These are phyloP conservation scores for Oophaga sylvatica DNA, from an alignment of 2,797 vertebrate genomes.

Conservation along the genomic window DNA sequence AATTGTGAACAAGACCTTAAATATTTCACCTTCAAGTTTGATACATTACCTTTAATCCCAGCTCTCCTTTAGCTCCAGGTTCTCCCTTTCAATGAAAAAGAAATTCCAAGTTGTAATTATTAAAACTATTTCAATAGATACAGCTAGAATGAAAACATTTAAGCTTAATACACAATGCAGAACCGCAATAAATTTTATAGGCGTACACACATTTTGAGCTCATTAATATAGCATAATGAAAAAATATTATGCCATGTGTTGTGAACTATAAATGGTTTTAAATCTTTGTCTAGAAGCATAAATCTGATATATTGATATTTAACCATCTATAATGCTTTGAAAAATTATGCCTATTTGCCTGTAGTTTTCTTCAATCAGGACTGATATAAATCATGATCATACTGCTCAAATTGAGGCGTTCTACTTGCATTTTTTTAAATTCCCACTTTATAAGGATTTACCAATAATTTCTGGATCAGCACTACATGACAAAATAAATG, in stretches of 20 bases:
- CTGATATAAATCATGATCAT: conserved; percentile 22
- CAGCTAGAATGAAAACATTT: background rate
- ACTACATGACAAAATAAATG: background rate
- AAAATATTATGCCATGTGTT: conserved; percentile 29
- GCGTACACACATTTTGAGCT: conserved; percentile 11
- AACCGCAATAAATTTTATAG: conserved; percentile 19
- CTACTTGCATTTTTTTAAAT: conserved; percentile 8
- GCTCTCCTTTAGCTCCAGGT: conserved; percentile 77
- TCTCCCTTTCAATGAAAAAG: conserved; percentile 77
- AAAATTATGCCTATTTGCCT: conserved; percentile 46
- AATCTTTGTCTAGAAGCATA: conserved; percentile 30
- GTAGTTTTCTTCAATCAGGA: conserved; percentile 38
- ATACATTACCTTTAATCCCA: conserved; percentile 83
- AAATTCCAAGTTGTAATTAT: background rate
- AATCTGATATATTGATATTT: conserved; percentile 52
- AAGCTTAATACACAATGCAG: background rate
- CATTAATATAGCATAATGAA: conserved; percentile 51
- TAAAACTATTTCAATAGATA: conserved; percentile 6
- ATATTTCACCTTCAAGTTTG: background rate
- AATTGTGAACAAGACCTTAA: background rate
- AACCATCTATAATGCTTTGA: conserved; percentile 41
- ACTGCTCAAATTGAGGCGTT: conserved; percentile 12
- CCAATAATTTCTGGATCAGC: background rate
- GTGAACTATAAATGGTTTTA: conserved; percentile 30
- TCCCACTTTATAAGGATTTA: background rate